These are phyloP conservation scores for Abrostola triplasia DNA, from an alignment of 2,888 invertebrate genomes.

Conservation along the genomic window DNA sequence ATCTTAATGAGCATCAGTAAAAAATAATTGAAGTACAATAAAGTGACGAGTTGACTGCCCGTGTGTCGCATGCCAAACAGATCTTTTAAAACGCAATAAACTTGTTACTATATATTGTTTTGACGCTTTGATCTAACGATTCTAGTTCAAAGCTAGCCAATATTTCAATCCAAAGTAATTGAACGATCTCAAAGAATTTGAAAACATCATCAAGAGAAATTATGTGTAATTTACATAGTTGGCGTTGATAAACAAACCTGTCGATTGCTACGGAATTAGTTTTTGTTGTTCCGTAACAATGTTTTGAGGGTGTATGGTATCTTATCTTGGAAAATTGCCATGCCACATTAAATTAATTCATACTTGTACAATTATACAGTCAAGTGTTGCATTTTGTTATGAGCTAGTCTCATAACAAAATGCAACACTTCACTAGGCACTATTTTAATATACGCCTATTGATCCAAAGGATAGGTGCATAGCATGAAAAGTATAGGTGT, in stretches of 20 bases:
- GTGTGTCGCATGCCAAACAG: constrained; percentile 33
- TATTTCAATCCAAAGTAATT: constrained; percentile 36
- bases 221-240: constrained; percentile 16
- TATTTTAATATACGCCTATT: too few species aligned
- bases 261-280: neutral
- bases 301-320: neutral
- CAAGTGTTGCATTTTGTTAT: too few species aligned
- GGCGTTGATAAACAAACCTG: constrained; percentile 2
- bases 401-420: too few species aligned
- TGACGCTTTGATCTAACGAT: constrained; percentile 46
- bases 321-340: too few species aligned
- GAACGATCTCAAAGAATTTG: constrained; percentile 47
- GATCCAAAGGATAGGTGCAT: too few species aligned
- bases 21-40: neutral
- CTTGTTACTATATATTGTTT: constrained; percentile 42
- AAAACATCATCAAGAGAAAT: constrained; percentile 35
- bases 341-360: too few species aligned
- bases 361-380: too few species aligned
- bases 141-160: constrained; percentile 46
- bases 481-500: too few species aligned
- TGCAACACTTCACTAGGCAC: too few species aligned
- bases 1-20: neutral
- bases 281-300: constrained; percentile 1
- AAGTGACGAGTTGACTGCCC: constrained; percentile 12
- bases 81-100: constrained; percentile 48